A percentile compares a stretch with the other conserved stretches of the same genome.
Conservation (phyloP, 2,113 vertebrate genomes). For the Hylia prasina region DNA sequence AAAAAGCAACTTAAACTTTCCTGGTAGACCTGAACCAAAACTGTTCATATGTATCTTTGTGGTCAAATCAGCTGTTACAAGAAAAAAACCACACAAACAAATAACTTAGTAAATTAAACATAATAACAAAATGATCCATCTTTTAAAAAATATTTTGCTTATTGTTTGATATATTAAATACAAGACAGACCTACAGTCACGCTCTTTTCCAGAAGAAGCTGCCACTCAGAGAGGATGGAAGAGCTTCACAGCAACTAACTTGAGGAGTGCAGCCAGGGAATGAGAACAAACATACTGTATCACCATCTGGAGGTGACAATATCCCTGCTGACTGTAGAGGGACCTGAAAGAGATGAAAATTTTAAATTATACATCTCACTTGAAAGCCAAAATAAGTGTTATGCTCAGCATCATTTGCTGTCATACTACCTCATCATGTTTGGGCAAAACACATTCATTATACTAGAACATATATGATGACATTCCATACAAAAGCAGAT, state of each 20-base stretch:
- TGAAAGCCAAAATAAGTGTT: background rate
- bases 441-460: background rate
- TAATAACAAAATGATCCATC: background rate
- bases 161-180: background rate
- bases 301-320: background rate
- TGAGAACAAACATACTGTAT: too few relatives aligned
- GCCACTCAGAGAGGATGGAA: background rate
- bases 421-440: background rate
- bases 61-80: background rate
- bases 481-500: background rate
- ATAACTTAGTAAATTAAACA: background rate
- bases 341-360: background rate
- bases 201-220: background rate
- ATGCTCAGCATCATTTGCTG: background rate
- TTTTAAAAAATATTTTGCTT: background rate
- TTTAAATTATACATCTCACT: background rate
- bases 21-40: background rate
- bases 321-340: background rate
- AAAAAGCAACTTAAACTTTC: background rate
- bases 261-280: background rate
- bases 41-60: background rate
- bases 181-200: background rate
- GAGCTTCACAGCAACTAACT: background rate
- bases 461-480: background rate
- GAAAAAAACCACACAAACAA: background rate